Evolutionary conservation across 2,888 invertebrate genomes (phyloP), one percentile per base, ranked within the genome.

Genomic region (Eurytoma adleriae): DNA sequence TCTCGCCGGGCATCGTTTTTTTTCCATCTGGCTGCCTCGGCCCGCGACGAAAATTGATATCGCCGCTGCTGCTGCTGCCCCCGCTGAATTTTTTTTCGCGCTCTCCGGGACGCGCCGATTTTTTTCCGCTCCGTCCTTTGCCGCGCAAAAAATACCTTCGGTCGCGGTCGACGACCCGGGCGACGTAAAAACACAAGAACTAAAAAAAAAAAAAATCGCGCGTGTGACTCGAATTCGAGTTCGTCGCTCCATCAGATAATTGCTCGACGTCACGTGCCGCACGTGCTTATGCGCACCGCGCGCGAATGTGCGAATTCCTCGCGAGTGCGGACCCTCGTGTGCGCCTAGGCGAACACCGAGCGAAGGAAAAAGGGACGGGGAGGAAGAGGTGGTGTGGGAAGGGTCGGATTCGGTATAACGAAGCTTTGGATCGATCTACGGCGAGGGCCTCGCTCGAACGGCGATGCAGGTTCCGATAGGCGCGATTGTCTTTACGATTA

Each of bases 241-340:
- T 52, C 24, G 30, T 62, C 61, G 80, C 78, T 80, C 62, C 70
- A 74, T 81, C 81, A 74, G 78, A 81, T 81, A 66, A 81, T 81
- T 81, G 81, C 74, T 50, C 54, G 57, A 7, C 52, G 69, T 74
- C 78, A 81, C 81, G 81, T 78, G 52, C 62, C 1, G 56, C 24
- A 71, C 75, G 69, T 75, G 67, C 18, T 71, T 80, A 80, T 67
- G 59, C 70, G 56, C 62, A 0, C 18, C 5, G n/a, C 0, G 30
- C 3, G 18, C 48, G 40, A 14, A 57, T 66, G 30, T n/a, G 18
- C 13, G 56, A 40, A 40, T 40, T 40, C 40, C 40, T 40, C 10
- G 40, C 40, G 7, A 40, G 40, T 40, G 40, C 40, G 7, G 40
- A 40, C 24, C 1, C 40, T 40, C 1, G 40, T 10, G 40, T 1